A percentile compares a stretch with the other conserved stretches of the same genome.
Conservation (phyloP, 2,113 vertebrate species). For the Dipodomys stephensi region DNA sequence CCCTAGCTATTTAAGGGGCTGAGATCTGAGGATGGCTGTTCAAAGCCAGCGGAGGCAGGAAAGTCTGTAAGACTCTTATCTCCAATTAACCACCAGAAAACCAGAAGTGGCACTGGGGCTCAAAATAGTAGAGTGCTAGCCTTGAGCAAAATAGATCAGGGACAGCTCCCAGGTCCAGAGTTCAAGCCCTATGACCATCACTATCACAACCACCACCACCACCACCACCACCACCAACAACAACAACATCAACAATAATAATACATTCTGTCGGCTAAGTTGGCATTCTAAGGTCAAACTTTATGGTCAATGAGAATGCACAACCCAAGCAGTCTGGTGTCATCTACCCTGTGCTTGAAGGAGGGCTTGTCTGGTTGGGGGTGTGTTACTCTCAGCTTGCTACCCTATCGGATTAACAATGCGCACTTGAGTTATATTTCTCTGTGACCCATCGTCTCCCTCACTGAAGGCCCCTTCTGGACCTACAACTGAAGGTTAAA, state of each 20-base stretch:
- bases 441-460: not conserved
- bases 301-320: not conserved
- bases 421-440: not conserved
- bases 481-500: not conserved
- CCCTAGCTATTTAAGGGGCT: too few species aligned
- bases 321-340: not conserved
- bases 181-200: too few species aligned
- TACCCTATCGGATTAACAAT: not conserved
- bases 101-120: too few species aligned
- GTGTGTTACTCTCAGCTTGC: not conserved
- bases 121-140: too few species aligned
- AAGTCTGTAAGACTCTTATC: too few species aligned
- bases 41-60: too few species aligned
- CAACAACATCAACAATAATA: not conserved
- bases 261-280: not conserved
- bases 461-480: not conserved
- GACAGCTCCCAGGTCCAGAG: too few species aligned
- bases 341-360: not conserved
- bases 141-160: too few species aligned
- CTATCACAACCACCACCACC: too few species aligned
- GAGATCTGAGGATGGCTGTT: too few species aligned
- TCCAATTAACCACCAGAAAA: too few species aligned
- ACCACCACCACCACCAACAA: too few species aligned
- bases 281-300: not conserved
- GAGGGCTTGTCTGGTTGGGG: not conserved